Evolutionary conservation across 2,113 vertebrate species (phyloP).

Genomic region (Todiramphus saurophagus): DNA sequence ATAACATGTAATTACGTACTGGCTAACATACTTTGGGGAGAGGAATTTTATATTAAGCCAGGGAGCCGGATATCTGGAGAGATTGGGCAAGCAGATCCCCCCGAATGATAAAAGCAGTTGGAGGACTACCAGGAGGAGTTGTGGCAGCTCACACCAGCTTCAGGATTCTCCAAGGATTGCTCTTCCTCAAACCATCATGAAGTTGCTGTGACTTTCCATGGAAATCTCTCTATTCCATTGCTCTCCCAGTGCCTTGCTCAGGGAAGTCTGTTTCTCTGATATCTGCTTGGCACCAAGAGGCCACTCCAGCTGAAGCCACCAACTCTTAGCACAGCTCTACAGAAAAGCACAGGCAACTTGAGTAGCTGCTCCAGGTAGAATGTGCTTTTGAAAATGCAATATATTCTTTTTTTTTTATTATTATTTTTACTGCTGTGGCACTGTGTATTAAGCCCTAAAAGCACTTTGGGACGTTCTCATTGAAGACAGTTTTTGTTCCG

Average conservation of each 20-base stretch:
- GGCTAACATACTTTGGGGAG: neutral
- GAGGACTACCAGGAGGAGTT: neutral
- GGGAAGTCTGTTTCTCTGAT: neutral
- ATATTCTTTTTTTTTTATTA: neutral
- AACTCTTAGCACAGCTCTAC: accelerated
- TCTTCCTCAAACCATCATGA: neutral
- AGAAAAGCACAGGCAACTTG: accelerated
- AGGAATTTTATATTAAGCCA: conserved; percentile 26
- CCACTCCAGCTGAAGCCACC: neutral
- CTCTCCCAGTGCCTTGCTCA: accelerated
- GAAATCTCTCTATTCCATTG: neutral
- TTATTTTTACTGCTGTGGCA: neutral
- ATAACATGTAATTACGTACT: conserved; percentile 6
- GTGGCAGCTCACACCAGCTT: neutral
- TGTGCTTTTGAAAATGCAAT: neutral
- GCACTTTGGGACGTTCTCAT: neutral
- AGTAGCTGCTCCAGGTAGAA: neutral
- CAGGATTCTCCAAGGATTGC: neutral
- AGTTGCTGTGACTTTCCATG: accelerated
- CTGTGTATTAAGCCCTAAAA: neutral
- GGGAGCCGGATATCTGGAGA: neutral
- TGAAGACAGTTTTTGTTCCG: neutral
- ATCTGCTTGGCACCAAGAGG: neutral
- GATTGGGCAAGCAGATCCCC: neutral
- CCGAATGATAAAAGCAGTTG: neutral